Percentiles rank a stretch among this genome's conserved stretches.
These are phyloP conservation scores for Sepioteuthis lessoniana DNA, from an alignment of 2,888 invertebrate genomes.

Conservation along the genomic window DNA sequence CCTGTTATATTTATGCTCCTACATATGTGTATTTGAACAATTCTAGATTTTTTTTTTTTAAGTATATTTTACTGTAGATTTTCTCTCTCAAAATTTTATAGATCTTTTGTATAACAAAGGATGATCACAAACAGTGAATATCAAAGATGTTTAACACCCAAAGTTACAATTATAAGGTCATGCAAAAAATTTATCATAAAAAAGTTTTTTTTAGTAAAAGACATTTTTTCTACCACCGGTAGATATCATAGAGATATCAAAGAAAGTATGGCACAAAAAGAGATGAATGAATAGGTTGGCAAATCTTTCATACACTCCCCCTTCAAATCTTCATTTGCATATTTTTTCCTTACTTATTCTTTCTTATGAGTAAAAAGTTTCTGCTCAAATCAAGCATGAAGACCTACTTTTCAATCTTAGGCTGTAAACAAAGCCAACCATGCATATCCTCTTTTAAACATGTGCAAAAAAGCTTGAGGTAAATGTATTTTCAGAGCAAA, in stretches of 20 bases:
- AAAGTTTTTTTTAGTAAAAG: no score
- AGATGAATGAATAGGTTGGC: background rate
- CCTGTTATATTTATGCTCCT: no score
- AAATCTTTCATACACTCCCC: background rate
- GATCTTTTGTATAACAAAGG: no score
- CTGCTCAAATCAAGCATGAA: background rate
- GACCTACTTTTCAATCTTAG: background rate
- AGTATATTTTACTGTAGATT: no score
- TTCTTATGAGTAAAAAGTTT: background rate
- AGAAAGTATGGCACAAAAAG: background rate
- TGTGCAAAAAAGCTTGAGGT: background rate
- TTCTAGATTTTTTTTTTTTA: no score
- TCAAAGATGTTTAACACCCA: no score
- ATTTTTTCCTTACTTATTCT: background rate
- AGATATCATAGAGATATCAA: background rate
- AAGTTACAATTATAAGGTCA: no score
- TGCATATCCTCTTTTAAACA: background rate
- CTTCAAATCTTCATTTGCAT: background rate
- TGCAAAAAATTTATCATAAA: no score
- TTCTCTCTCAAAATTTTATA: no score
- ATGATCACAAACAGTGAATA: no score
- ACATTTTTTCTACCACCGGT: no score
- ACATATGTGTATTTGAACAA: no score
- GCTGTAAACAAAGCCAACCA: background rate
- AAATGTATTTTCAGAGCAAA: background rate